Conservation (phyloP, 2,888 invertebrate species). For the Idaea biselata region DNA sequence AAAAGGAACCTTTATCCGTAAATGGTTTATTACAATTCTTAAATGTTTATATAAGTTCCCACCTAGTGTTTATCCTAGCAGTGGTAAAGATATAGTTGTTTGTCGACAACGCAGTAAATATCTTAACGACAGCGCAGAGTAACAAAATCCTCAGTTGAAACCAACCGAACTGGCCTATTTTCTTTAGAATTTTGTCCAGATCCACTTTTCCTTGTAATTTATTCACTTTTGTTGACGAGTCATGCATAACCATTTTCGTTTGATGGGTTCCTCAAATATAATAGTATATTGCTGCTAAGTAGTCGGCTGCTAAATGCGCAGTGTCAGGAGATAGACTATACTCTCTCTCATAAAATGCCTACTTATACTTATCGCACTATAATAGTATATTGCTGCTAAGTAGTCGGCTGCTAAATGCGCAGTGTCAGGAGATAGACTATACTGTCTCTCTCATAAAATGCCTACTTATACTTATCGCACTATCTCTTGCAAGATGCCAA, state of each 20-base stretch:
- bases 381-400: neutral
- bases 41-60: neutral
- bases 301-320: neutral
- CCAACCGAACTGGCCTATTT: slow-evolving; percentile 61
- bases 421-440: neutral
- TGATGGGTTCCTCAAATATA: neutral
- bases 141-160: slow-evolving; percentile 58
- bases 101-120: slow-evolving; percentile 63
- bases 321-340: neutral
- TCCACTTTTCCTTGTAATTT: slow-evolving; percentile 36
- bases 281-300: neutral
- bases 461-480: neutral
- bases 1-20: too few relatives aligned
- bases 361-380: neutral
- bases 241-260: neutral
- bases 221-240: neutral
- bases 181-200: slow-evolving; percentile 58
- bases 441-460: neutral
- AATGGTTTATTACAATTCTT: too few relatives aligned
- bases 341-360: neutral
- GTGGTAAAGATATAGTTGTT: slow-evolving; percentile 70
- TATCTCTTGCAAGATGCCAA: too few relatives aligned
- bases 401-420: neutral
- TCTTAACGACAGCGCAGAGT: slow-evolving; percentile 56
- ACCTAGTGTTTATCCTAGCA: slow-evolving; percentile 62